Conservation (phyloP, 2,888 invertebrate species). For the Amphimallon solstitiale region DNA sequence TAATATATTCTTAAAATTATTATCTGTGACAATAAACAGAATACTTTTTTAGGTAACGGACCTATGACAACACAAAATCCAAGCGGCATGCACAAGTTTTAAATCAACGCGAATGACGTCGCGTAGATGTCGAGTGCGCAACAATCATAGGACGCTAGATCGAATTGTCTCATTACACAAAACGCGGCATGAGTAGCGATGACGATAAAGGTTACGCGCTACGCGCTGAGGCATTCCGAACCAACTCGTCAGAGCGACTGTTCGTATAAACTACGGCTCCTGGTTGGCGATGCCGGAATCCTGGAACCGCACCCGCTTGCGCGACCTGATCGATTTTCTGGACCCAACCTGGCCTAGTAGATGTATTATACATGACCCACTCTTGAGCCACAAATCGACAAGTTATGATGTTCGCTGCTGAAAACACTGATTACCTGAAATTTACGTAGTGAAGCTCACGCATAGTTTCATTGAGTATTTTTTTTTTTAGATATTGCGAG, state of each 20-base stretch:
- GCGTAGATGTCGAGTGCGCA: constrained; percentile 18
- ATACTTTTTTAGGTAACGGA: constrained; percentile 9
- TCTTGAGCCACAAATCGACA: constrained; percentile 47
- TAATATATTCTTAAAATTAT: too few species aligned
- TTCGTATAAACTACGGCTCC: constrained; percentile 41
- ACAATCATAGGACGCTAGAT: constrained; percentile 28
- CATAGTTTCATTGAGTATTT: not conserved
- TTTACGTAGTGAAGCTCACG: not conserved
- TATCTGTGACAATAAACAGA: too few species aligned
- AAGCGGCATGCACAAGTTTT: not conserved
- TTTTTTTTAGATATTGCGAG: not conserved
- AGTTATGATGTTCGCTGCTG: constrained; percentile 44
- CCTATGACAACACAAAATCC: constrained; percentile 20
- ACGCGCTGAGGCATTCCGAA: constrained; percentile 34
- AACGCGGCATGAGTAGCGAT: constrained; percentile 20
- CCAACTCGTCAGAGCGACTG: constrained; percentile 31
- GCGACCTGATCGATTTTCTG: constrained; percentile 59
- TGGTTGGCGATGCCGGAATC: constrained; percentile 44
- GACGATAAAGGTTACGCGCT: constrained; percentile 10
- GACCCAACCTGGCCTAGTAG: constrained; percentile 59
- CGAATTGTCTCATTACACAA: constrained; percentile 12
- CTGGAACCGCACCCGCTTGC: constrained; percentile 55
- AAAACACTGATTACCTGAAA: constrained; percentile 31
- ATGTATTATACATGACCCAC: constrained; percentile 60
- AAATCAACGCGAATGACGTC: not conserved